Percentiles rank a stretch among this genome's conserved stretches.
These are phyloP conservation scores for Euglossa dilemma DNA, from an alignment of 1,140 invertebrate species.

Conservation along the genomic window DNA sequence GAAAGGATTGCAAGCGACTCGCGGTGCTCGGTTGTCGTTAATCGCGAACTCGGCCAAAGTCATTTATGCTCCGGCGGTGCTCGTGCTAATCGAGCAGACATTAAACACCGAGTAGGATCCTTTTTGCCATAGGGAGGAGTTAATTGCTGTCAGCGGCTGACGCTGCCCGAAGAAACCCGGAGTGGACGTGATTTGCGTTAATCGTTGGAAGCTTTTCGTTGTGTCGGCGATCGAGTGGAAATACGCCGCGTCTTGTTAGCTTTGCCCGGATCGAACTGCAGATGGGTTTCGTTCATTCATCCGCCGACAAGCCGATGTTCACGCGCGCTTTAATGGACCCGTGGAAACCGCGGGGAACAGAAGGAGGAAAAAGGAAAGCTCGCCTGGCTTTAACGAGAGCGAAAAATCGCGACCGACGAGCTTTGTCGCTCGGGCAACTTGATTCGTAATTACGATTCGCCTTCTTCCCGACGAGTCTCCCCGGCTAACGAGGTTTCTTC, in stretches of 20 bases:
- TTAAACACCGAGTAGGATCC: neutral
- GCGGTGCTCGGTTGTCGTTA: neutral
- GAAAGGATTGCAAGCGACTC: neutral
- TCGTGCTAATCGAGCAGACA: neutral
- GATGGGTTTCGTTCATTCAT: neutral
- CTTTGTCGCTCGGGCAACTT: constrained; percentile 21
- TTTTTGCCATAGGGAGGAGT: neutral
- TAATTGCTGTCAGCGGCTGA: constrained; percentile 16
- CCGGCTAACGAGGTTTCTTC: constrained; percentile 29
- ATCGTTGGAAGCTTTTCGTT: constrained; percentile 1
- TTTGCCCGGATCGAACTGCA: neutral
- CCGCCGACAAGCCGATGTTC: neutral
- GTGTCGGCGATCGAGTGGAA: neutral
- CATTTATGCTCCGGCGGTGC: neutral
- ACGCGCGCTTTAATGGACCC: constrained; percentile 6
- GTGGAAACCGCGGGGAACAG: too few relatives aligned
- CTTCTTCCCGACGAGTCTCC: neutral
- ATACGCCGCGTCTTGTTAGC: constrained; percentile 20
- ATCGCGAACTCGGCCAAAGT: neutral
- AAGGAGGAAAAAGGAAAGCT: neutral
- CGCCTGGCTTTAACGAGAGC: neutral
- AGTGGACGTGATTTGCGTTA: constrained; percentile 22
- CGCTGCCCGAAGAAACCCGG: neutral
- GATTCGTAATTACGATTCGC: constrained; percentile 26
- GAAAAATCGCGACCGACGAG: constrained; percentile 18